These are phyloP conservation scores for Vanacampus margaritifer DNA, from an alignment of 2,113 vertebrate genomes.

Conservation along the genomic window DNA sequence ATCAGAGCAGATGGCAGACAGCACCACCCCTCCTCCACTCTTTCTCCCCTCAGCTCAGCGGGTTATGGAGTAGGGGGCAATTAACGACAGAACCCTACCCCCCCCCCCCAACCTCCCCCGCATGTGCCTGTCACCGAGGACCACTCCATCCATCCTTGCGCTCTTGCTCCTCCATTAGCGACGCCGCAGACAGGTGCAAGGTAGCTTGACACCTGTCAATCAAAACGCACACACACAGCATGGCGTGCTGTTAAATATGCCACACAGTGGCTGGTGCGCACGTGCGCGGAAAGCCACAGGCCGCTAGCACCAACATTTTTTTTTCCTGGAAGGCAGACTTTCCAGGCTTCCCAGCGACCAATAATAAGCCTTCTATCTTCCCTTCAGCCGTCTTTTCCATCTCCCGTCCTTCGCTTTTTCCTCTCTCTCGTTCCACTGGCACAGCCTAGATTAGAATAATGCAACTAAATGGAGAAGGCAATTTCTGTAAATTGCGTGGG, in stretches of 20 bases:
- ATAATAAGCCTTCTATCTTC: constrained; percentile 26
- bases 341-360: constrained; percentile 7
- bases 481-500: not conserved
- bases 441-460: constrained; percentile 66
- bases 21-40: constrained; percentile 40
- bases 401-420: constrained; percentile 5
- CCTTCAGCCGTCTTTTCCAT: constrained; percentile 17
- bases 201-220: constrained; percentile 47
- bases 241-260: not conserved
- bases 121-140: constrained; percentile 44
- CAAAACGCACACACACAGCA: constrained; percentile 18
- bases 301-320: not conserved
- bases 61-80: constrained; percentile 61
- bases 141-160: constrained; percentile 52
- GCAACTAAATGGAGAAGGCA: constrained; percentile 27
- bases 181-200: constrained; percentile 35
- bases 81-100: constrained; percentile 39
- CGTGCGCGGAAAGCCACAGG: constrained; percentile 1
- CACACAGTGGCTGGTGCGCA: not conserved
- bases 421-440: constrained; percentile 38
- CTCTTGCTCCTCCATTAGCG: constrained; percentile 46
- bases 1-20: constrained; percentile 82
- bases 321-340: constrained; percentile 25
- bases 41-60: constrained; percentile 39
- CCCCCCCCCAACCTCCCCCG: not conserved